Percentiles rank a stretch among this genome's conserved stretches.
These are phyloP conservation scores for Periophthalmus modestus DNA, from an alignment of 2,113 vertebrate species.

Conservation along the genomic window DNA sequence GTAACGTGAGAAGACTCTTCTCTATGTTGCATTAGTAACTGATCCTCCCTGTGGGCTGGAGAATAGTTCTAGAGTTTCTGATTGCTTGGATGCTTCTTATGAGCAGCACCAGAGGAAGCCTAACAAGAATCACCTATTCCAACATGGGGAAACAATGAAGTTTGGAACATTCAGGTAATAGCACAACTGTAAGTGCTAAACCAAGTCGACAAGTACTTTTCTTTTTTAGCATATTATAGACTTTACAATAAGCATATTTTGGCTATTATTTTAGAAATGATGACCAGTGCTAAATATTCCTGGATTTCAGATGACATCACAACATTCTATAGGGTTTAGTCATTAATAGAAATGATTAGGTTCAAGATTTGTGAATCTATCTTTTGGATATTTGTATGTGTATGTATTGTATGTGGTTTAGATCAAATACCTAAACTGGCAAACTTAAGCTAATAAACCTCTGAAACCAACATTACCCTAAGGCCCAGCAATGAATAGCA, in stretches of 20 bases:
- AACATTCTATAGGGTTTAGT: no score
- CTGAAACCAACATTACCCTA: neutral
- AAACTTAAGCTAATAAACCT: neutral
- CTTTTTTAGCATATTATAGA: neutral
- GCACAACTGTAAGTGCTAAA: neutral
- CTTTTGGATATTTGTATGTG: no score
- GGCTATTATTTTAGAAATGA: no score
- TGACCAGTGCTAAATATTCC: no score
- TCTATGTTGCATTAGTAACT: conserved; percentile 14
- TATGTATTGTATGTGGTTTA: neutral
- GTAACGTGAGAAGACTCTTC: conserved; percentile 24
- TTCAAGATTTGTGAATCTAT: no score
- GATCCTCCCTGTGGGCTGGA: conserved; percentile 34
- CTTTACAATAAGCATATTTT: no score
- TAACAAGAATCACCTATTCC: neutral
- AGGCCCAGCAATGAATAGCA: neutral
- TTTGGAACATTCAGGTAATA: neutral
- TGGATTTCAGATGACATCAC: no score
- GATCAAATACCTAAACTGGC: neutral
- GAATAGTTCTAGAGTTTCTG: conserved; percentile 28
- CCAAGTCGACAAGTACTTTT: neutral
- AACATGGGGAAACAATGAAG: neutral
- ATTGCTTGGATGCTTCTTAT: conserved; percentile 4
- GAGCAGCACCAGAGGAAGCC: neutral
- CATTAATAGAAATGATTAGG: no score